Evolutionary conservation across 2,888 invertebrate genomes (phyloP).

Genomic region (Drosophila pullipes): DNA sequence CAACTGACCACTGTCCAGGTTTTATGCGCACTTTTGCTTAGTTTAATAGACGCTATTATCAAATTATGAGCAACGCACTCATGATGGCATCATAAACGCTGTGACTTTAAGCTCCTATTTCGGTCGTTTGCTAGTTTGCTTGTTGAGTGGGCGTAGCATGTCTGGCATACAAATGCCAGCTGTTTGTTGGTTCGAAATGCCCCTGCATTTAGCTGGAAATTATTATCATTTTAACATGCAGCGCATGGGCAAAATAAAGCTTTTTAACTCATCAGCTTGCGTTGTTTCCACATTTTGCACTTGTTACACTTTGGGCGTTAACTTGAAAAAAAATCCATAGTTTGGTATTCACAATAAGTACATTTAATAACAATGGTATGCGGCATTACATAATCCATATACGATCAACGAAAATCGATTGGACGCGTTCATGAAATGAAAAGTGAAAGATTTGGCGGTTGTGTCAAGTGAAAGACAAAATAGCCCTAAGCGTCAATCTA

Average conservation of each 20-base stretch:
- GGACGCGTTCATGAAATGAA: slow-evolving; percentile 71
- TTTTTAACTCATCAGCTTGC: slow-evolving; percentile 13
- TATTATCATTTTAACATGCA: slow-evolving; percentile 55
- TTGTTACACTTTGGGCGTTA: slow-evolving; percentile 63
- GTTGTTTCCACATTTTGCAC: slow-evolving; percentile 58
- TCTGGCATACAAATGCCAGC: slow-evolving; percentile 49
- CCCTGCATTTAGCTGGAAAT: slow-evolving; percentile 37
- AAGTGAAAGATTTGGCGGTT: slow-evolving; percentile 67
- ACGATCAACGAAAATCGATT: slow-evolving; percentile 49
- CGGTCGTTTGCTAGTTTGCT: background rate
- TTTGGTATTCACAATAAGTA: slow-evolving; percentile 54
- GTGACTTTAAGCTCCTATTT: slow-evolving; percentile 13
- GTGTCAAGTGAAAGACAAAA: slow-evolving; percentile 56
- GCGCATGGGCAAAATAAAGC: slow-evolving; percentile 30
- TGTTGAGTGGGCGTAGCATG: slow-evolving; percentile 53
- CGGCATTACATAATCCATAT: slow-evolving; percentile 54
- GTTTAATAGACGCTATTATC: slow-evolving; percentile 75
- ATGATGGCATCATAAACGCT: slow-evolving; percentile 71
- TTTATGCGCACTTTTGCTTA: slow-evolving; percentile 57
- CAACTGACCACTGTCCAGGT: slow-evolving; percentile 24
- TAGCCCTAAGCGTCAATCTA: slow-evolving; percentile 40
- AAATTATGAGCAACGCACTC: slow-evolving; percentile 66
- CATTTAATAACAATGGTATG: slow-evolving; percentile 39
- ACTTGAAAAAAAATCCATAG: slow-evolving; percentile 38
- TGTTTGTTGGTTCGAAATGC: slow-evolving; percentile 13